Percentiles rank a stretch among this genome's conserved stretches.
Conservation (phyloP, 2,113 vertebrate species). For the Pseudorectes ferrugineus region DNA sequence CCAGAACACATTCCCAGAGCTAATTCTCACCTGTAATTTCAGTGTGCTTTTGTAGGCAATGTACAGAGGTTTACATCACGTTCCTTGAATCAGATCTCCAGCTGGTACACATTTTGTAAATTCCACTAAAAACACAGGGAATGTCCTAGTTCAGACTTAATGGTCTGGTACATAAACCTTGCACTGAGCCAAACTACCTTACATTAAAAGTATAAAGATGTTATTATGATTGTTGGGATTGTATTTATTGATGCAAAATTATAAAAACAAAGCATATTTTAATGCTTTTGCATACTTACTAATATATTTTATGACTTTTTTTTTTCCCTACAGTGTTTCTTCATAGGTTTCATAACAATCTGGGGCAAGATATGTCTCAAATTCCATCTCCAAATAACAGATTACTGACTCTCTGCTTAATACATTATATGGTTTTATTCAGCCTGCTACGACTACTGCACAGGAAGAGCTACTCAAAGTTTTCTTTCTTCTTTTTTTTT, state of each 20-base stretch:
- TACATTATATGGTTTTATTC: not conserved
- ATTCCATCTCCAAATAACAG: not conserved
- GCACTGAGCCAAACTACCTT: not conserved
- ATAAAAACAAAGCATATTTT: not conserved
- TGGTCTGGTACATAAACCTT: not conserved
- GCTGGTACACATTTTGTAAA: not conserved
- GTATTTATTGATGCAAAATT: not conserved
- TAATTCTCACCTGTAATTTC: not conserved
- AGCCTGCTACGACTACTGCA: not conserved
- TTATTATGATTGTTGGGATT: not conserved
- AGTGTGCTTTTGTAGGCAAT: not conserved
- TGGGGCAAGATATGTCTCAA: not conserved
- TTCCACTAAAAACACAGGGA: not conserved
- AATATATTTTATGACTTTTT: not conserved
- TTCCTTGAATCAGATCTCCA: not conserved
- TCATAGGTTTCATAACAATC: not conserved
- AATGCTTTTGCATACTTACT: not conserved
- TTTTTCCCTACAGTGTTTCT: not conserved
- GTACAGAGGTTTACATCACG: not conserved
- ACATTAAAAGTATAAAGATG: not conserved
- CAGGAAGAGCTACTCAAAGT: slow-evolving; percentile 40
- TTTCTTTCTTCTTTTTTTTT: slow-evolving; percentile 16
- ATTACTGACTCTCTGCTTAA: not conserved
- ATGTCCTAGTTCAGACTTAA: not conserved
- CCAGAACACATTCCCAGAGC: not conserved